Evolutionary conservation across 2,888 invertebrate species (phyloP), one percentile per base, ranked within the genome.

Genomic region (Biston stratarius): DNA sequence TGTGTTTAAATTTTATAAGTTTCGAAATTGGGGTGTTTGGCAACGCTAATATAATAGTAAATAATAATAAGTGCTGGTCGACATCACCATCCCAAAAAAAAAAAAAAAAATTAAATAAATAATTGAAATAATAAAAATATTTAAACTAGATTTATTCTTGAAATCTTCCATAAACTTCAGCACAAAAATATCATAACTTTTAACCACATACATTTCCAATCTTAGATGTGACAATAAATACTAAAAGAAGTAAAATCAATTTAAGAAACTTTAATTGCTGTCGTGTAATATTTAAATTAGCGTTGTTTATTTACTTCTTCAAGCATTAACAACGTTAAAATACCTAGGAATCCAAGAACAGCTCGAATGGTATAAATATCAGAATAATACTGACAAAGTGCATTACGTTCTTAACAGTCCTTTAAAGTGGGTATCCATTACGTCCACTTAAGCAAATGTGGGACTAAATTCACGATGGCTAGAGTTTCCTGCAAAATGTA

Each of bases 221-320:
- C 38, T 38, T 38, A 8, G 9, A 38, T 38, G 8, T 38, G 9
- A 9, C 2, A 38, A 5, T 38, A 38, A 38, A 38, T 8, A 9
- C 2, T 8, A 6, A 38, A 6, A 38, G 9, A 38, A 38, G 42
- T 10, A 42, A 42, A 42, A 42, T 11, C 5, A 49, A 0, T 5
- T 58, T 33, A 6, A 24, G 33, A 44, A 69, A 69, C 66, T 72
- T 73, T 74, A 77, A 77, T 77, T 74, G 64, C 67, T 61, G 24
- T 59, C 62, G 5, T 34, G 48, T 53, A 34, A 53, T 51, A 63
- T 67, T 67, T 57, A 62, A 63, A 60, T 3, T 49, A 44, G 38
- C 1, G 15, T 15, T 38, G 49, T 59, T 62, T 47, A 56, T 66
- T 58, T 62, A 38, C n/a, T n/a, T n/a, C n/a, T n/a, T 52, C 47